phyloP scores from a whole-genome alignment of 1,140 invertebrate genomes.

The Spodoptera frugiperda region DNA sequence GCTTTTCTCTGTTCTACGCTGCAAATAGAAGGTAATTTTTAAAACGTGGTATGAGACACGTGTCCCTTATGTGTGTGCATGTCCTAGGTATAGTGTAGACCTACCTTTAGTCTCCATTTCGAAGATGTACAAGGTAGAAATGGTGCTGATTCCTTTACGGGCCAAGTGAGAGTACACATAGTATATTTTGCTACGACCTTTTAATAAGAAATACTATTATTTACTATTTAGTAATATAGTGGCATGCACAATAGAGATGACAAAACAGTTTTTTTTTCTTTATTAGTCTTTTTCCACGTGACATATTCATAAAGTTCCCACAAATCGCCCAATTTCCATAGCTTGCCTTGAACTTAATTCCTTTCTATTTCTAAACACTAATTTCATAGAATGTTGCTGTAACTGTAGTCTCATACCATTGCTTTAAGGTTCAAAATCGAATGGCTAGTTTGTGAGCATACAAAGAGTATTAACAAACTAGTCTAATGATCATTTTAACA shows the following conservation, averaged over 20 bases:
- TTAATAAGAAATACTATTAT: too few relatives aligned
- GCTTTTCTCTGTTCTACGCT: constrained; percentile 31
- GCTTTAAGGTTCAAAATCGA: constrained; percentile 18
- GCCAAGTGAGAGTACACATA: too few relatives aligned
- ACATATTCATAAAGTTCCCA: too few relatives aligned
- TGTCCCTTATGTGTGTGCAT: constrained; percentile 19
- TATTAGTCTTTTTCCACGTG: background rate
- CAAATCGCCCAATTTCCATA: constrained; percentile 3
- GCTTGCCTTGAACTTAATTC: background rate
- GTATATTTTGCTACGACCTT: too few relatives aligned
- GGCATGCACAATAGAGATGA: too few relatives aligned
- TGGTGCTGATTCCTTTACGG: too few relatives aligned
- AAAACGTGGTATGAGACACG: constrained; percentile 44
- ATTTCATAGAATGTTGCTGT: constrained; percentile 38
- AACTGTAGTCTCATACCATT: constrained; percentile 50
- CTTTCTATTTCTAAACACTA: constrained; percentile 4
- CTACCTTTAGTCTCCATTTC: too few relatives aligned
- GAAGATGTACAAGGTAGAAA: too few relatives aligned
- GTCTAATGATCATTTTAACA: constrained; percentile 31
- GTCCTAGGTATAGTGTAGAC: background rate
- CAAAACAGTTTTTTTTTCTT: too few relatives aligned
- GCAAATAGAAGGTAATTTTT: constrained; percentile 50
- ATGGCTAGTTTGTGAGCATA: constrained; percentile 33
- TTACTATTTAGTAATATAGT: too few relatives aligned
- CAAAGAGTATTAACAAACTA: constrained; percentile 12